phyloP scores from a whole-genome alignment of 2,797 vertebrate genomes.

The Salmo trutta region DNA sequence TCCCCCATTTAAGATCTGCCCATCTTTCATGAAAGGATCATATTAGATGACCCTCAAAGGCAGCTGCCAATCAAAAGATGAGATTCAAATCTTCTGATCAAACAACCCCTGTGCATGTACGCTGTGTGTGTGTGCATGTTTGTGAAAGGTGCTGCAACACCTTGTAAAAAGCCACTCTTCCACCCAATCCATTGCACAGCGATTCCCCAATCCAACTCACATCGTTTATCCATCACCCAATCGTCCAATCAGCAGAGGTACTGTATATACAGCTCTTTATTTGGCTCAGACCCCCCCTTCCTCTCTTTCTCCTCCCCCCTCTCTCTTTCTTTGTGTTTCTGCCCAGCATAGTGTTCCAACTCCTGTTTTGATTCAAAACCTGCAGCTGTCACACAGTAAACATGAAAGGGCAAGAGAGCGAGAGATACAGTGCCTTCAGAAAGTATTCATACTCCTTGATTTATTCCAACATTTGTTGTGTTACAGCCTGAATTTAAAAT shows the following conservation, averaged over 20 bases:
- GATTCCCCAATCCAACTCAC: neutral
- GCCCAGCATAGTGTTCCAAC: neutral
- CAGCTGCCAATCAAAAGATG: neutral
- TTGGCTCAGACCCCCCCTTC: neutral
- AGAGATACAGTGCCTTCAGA: too few species aligned
- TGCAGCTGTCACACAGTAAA: constrained; percentile 20
- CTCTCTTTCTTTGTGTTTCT: neutral
- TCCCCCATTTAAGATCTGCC: constrained; percentile 9
- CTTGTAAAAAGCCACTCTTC: too few species aligned
- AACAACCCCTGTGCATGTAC: too few species aligned
- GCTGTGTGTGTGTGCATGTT: too few species aligned
- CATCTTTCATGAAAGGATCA: constrained; percentile 15
- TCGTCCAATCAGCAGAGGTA: neutral
- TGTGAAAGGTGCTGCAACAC: too few species aligned
- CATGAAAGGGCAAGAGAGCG: neutral
- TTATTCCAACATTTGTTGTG: too few species aligned
- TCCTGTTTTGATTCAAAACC: neutral
- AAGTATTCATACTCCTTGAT: too few species aligned
- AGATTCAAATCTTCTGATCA: constrained; percentile 19
- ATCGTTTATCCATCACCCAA: neutral
- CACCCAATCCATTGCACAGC: neutral
- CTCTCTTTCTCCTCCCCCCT: too few species aligned
- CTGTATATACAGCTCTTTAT: neutral
- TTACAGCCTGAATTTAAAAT: too few species aligned
- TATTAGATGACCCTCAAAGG: constrained; percentile 25